Evolutionary conservation across 2,888 invertebrate genomes (phyloP).

Genomic region (Leucoma salicis): DNA sequence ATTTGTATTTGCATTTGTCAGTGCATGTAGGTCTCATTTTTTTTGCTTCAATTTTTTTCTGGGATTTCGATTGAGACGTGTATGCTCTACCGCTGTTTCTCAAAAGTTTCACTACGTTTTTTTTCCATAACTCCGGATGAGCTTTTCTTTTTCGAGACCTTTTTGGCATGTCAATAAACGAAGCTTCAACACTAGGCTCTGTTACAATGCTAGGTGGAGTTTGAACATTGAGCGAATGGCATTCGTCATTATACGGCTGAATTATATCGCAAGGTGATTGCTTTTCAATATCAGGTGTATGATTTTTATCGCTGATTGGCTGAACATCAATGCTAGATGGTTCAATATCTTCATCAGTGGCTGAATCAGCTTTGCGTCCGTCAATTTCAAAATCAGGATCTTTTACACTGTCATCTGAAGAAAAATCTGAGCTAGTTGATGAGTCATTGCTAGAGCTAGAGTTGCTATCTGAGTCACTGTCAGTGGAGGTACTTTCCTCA

Average conservation of each 20-base stretch:
- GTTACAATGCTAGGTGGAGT: too few relatives aligned
- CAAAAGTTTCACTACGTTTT: neutral
- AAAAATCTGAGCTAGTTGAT: neutral
- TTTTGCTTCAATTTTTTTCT: neutral
- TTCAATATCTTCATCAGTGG: neutral
- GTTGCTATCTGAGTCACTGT: too few relatives aligned
- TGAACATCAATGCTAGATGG: neutral
- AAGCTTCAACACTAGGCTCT: too few relatives aligned
- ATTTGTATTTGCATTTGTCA: constrained; percentile 2
- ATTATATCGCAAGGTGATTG: neutral
- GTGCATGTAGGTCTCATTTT: constrained; percentile 1
- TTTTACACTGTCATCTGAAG: constrained; percentile 1
- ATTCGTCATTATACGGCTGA: neutral
- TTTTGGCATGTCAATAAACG: neutral
- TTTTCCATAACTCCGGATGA: neutral
- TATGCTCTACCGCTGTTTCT: neutral
- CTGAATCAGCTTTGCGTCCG: neutral
- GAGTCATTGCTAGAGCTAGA: neutral
- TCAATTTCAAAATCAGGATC: neutral
- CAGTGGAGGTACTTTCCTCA: too few relatives aligned
- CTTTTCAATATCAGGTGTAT: neutral
- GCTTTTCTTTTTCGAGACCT: constrained; percentile 2
- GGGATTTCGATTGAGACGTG: neutral
- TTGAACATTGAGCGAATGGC: neutral
- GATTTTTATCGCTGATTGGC: neutral